Conservation (phyloP, 2,888 invertebrate species). For the Polydrusus tereticollis region DNA sequence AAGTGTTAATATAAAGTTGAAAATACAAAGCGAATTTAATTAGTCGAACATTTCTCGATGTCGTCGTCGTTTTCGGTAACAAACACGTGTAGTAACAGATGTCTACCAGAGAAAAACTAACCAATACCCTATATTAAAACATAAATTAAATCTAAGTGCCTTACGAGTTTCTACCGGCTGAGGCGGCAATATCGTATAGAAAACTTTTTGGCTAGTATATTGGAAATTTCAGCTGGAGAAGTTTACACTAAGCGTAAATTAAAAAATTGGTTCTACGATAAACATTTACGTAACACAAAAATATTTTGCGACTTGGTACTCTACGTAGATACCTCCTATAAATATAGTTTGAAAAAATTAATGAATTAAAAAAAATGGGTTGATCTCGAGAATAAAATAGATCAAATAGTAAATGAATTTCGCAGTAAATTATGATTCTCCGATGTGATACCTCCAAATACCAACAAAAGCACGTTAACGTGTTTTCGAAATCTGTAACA, state of each 20-base stretch:
- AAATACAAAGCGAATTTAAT: neutral
- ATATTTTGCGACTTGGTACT: too few relatives aligned
- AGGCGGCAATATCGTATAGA: slow-evolving; percentile 19
- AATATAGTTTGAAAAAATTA: too few relatives aligned
- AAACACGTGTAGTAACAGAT: slow-evolving; percentile 38
- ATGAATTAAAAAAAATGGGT: too few relatives aligned
- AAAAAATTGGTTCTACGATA: neutral
- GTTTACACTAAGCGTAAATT: neutral
- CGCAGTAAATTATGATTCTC: too few relatives aligned
- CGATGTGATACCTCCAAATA: too few relatives aligned
- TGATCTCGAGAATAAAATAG: too few relatives aligned
- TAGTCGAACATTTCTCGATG: slow-evolving; percentile 2
- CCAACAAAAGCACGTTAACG: too few relatives aligned
- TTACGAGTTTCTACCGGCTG: slow-evolving; percentile 30
- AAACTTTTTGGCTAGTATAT: slow-evolving; percentile 11
- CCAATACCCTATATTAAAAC: slow-evolving; percentile 43
- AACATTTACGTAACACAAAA: too few relatives aligned
- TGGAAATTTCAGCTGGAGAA: neutral
- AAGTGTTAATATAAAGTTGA: neutral
- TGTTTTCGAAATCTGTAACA: too few relatives aligned
- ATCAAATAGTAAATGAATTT: too few relatives aligned
- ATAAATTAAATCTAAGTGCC: slow-evolving; percentile 43
- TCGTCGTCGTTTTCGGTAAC: slow-evolving; percentile 20
- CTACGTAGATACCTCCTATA: too few relatives aligned
- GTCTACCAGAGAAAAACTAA: slow-evolving; percentile 33